These are phyloP conservation scores for Melanostigma gelatinosum DNA, from an alignment of 2,113 vertebrate species.

Conservation along the genomic window DNA sequence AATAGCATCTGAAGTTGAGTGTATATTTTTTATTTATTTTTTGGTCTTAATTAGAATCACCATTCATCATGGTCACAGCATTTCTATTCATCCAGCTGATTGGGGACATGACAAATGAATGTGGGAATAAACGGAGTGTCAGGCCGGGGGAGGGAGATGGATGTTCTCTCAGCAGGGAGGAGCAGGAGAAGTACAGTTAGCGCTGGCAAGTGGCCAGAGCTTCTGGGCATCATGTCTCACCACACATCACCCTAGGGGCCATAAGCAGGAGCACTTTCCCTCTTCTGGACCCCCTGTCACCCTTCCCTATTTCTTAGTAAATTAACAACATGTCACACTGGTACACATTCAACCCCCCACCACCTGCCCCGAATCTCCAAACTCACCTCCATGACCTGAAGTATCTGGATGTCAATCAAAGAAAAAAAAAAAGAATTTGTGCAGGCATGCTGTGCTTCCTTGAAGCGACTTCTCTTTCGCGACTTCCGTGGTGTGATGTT, in stretches of 20 bases:
- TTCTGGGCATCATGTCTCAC: constrained; percentile 70
- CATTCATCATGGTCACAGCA: constrained; percentile 88
- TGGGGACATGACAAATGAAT: constrained; percentile 95
- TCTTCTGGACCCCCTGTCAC: constrained; percentile 75
- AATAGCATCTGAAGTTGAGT: constrained; percentile 78
- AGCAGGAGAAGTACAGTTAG: constrained; percentile 89
- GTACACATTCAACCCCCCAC: constrained; percentile 74
- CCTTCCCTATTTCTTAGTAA: constrained; percentile 83
- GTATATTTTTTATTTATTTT: constrained; percentile 65
- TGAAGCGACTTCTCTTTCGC: constrained; percentile 22
- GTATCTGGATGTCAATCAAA: constrained; percentile 79
- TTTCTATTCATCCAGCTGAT: constrained; percentile 92
- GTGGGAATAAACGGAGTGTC: constrained; percentile 91
- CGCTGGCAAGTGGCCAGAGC: constrained; percentile 87
- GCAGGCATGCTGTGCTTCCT: constrained; percentile 9
- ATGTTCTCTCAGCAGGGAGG: constrained; percentile 88
- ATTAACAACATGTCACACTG: constrained; percentile 81
- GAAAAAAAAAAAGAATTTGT: constrained; percentile 6
- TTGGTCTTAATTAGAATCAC: constrained; percentile 88
- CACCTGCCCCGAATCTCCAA: constrained; percentile 36
- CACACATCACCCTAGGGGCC: constrained; percentile 65
- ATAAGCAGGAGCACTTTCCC: constrained; percentile 72
- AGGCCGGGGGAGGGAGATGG: constrained; percentile 87
- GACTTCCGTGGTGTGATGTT: constrained; percentile 38
- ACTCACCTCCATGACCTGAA: constrained; percentile 66